phyloP scores from a whole-genome alignment of 1,140 invertebrate genomes.

The Pseudobourletiella spinata region DNA sequence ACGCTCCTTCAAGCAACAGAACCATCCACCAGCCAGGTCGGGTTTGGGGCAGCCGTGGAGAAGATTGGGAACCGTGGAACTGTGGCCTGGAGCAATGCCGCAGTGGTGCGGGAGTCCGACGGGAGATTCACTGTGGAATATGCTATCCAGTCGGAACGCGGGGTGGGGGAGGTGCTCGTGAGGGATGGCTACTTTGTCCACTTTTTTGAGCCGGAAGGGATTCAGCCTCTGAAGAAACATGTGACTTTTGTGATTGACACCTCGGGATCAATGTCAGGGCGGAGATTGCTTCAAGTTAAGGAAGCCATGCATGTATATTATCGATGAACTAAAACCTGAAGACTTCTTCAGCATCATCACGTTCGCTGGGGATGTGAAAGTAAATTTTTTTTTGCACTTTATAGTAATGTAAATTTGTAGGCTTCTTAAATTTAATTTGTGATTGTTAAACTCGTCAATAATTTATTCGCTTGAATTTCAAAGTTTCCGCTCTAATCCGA shows the following conservation, averaged over 20 bases:
- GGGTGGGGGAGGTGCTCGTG: conserved; percentile 37
- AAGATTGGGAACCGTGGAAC: neutral
- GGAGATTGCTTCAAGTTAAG: conserved; percentile 54
- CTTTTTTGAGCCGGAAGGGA: conserved; percentile 53
- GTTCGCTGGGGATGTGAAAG: conserved; percentile 42
- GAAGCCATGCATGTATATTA: conserved; percentile 56
- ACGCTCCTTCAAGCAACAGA: neutral
- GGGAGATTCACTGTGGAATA: neutral
- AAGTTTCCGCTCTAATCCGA: too few relatives aligned
- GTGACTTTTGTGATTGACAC: conserved; percentile 61
- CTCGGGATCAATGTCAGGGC: conserved; percentile 57
- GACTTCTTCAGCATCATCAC: conserved; percentile 58
- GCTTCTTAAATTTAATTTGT: too few relatives aligned
- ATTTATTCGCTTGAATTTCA: too few relatives aligned
- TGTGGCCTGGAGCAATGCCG: neutral
- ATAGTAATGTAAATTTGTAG: too few relatives aligned
- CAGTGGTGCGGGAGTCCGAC: too few relatives aligned
- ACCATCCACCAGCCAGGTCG: neutral
- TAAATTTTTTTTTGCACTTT: too few relatives aligned
- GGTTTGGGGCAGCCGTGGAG: neutral
- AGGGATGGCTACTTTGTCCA: conserved; percentile 67
- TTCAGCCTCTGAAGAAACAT: conserved; percentile 54
- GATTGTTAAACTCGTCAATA: too few relatives aligned
- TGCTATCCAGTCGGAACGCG: neutral
- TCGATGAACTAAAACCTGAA: conserved; percentile 48